Conservation (phyloP, 2,797 vertebrate genomes). For the Pseudotriccus pelzelni region DNA sequence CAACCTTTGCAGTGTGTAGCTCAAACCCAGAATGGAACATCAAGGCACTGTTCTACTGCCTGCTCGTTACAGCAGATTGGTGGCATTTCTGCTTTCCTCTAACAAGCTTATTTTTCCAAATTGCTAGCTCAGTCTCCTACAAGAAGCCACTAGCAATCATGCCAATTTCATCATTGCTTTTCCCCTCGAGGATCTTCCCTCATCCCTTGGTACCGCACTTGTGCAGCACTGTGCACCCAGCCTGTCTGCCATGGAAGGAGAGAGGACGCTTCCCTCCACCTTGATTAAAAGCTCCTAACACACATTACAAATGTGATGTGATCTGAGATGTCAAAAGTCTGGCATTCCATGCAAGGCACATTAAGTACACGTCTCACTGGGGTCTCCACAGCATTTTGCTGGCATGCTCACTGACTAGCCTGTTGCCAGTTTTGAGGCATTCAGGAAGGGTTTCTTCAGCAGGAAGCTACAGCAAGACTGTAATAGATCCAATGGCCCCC, state of each 20-base stretch:
- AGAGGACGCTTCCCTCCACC: not conserved
- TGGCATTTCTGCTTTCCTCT: not conserved
- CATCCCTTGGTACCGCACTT: not conserved
- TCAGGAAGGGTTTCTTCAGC: not conserved
- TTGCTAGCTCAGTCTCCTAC: not conserved
- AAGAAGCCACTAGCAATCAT: not conserved
- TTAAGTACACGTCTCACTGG: not conserved
- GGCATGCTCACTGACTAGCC: not conserved
- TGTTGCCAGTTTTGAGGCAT: not conserved
- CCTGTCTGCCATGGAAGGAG: not conserved
- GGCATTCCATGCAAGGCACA: not conserved
- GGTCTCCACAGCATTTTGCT: not conserved
- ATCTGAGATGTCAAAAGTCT: conserved; percentile 15
- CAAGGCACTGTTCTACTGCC: not conserved
- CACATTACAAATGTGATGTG: conserved; percentile 30
- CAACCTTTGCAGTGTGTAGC: not conserved
- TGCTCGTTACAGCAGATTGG: not conserved
- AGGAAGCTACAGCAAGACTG: not conserved
- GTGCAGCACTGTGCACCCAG: not conserved
- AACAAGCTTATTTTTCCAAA: not conserved
- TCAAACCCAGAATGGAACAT: not conserved
- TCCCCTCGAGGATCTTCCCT: not conserved
- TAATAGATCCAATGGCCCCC: not conserved
- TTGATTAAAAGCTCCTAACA: conserved; percentile 4
- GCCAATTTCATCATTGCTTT: conserved; percentile 12